phyloP scores from a whole-genome alignment of 2,113 vertebrate species.

The Chloroceryle aenea region DNA sequence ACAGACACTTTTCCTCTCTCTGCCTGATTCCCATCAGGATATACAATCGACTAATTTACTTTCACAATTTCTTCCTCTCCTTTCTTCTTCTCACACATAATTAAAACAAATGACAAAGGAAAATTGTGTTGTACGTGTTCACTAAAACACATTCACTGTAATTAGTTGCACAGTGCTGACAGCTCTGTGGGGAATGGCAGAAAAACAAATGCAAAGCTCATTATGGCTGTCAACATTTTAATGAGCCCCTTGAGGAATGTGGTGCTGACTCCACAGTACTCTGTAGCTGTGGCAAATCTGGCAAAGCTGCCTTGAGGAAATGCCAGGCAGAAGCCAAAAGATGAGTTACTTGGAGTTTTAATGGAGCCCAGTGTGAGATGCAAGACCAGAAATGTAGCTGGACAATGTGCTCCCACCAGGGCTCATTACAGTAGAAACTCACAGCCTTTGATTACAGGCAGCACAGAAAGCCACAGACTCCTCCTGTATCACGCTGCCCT shows the following conservation, averaged over 20 bases:
- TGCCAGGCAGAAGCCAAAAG: neutral
- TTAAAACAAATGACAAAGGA: neutral
- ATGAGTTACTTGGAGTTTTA: neutral
- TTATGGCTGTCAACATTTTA: neutral
- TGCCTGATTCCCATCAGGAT: neutral
- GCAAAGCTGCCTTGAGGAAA: neutral
- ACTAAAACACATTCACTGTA: neutral
- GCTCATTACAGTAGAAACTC: neutral
- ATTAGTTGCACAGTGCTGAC: neutral
- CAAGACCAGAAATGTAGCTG: rapidly evolving
- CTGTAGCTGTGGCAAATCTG: neutral
- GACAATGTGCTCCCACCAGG: neutral
- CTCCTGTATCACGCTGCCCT: neutral
- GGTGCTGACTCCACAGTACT: neutral
- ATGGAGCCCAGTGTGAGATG: neutral
- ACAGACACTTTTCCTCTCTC: neutral
- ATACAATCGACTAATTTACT: rapidly evolving
- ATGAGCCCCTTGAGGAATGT: neutral
- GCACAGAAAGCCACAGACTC: neutral
- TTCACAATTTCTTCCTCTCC: neutral
- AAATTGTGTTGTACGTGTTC: neutral
- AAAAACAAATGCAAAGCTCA: neutral
- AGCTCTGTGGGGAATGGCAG: neutral
- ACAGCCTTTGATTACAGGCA: neutral
- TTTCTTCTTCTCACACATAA: neutral